Percentiles rank a stretch among this genome's conserved stretches.
phyloP scores from a whole-genome alignment of 1,140 invertebrate genomes.

The Scaptomyza graminum region DNA sequence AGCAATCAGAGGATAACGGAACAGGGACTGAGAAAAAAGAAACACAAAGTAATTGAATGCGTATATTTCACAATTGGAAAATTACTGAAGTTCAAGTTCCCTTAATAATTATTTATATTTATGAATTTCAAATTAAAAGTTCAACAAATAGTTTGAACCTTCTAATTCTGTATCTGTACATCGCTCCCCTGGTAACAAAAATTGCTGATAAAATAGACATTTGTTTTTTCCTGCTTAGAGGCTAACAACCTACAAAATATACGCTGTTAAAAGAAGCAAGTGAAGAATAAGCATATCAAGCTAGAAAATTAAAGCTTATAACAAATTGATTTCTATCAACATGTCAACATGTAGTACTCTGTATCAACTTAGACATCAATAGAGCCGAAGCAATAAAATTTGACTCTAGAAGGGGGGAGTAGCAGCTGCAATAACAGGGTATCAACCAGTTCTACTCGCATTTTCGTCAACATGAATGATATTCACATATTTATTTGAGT shows the following conservation, averaged over 20 bases:
- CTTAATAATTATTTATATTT: background rate
- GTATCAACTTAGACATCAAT: no score
- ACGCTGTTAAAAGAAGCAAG: background rate
- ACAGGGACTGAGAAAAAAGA: background rate
- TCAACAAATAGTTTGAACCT: slow-evolving; percentile 18
- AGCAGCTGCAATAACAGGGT: no score
- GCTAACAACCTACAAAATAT: slow-evolving; percentile 55
- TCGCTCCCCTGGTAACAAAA: slow-evolving; percentile 34
- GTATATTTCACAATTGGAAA: background rate
- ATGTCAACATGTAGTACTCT: no score
- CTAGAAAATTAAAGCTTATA: no score
- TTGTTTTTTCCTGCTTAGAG: slow-evolving; percentile 43
- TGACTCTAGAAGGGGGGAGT: no score
- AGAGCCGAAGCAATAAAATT: no score
- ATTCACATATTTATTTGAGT: slow-evolving; percentile 11
- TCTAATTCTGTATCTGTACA: background rate
- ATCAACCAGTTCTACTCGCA: no score
- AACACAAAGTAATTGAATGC: background rate
- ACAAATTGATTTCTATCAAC: no score
- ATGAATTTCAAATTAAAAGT: slow-evolving; percentile 2
- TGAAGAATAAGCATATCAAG: background rate
- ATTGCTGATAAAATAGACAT: slow-evolving; percentile 6
- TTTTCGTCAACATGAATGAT: slow-evolving; percentile 21
- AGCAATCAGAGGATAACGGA: background rate
- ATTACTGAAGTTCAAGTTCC: background rate